phyloP scores from a whole-genome alignment of 1,140 invertebrate species.

The Drosophila aff. region DNA sequence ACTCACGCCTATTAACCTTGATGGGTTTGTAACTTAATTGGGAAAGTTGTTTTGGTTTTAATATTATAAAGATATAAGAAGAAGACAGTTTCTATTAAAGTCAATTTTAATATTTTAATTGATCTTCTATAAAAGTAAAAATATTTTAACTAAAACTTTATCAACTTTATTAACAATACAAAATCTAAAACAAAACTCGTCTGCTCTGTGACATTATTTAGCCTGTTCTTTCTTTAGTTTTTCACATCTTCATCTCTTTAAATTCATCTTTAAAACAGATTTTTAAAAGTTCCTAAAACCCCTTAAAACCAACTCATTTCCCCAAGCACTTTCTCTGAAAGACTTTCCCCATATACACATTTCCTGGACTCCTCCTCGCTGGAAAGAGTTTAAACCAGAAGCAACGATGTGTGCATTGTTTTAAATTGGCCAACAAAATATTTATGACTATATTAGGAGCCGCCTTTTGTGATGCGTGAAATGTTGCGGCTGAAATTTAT shows the following conservation, averaged over 20 bases:
- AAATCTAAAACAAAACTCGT: too few relatives aligned
- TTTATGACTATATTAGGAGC: conserved; percentile 66
- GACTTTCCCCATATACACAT: not conserved
- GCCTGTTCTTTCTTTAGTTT: not conserved
- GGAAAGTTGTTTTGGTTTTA: not conserved
- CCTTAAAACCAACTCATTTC: not conserved
- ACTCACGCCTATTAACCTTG: conserved; percentile 75
- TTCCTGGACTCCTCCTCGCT: not conserved
- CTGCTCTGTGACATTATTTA: too few relatives aligned
- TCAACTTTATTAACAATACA: not conserved
- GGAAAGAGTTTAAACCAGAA: conserved; percentile 23
- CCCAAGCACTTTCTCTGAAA: not conserved
- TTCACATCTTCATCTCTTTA: too few relatives aligned
- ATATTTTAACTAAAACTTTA: too few relatives aligned
- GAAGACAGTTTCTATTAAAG: too few relatives aligned
- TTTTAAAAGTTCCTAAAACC: conserved; percentile 5
- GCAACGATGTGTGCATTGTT: conserved; percentile 60
- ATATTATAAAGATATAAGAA: rapidly evolving
- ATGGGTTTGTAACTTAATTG: conserved; percentile 1
- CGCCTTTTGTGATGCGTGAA: conserved; percentile 40
- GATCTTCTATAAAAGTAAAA: too few relatives aligned
- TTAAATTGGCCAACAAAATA: conserved; percentile 64
- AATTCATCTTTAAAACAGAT: not conserved
- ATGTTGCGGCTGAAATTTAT: conserved; percentile 71
- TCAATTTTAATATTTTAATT: not conserved